Base-by-base conservation (phyloP, 2,888 invertebrate species). In the Limnephilus rhombicus region DNA sequence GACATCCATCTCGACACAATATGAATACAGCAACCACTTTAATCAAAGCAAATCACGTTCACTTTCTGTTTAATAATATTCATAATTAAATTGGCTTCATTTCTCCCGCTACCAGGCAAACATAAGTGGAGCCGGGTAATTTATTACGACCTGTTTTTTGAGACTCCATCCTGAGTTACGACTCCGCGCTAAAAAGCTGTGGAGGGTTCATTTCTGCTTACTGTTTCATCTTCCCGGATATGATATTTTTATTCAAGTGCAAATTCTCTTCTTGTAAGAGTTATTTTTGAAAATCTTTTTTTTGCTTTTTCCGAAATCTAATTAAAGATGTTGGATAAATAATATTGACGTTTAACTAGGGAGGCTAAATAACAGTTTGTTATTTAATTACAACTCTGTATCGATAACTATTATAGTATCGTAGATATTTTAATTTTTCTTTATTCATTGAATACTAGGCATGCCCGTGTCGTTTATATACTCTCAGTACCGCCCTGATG, bases 21-120 rank as follows among this genome's bases (percentile, higher is more conserved):
- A 68, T 68, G 68, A 68, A 68, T 68, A 68, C 68, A 68, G 68
- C 68, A n/a, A 68, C 68, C 68, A 68, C 68, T 68, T 68, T 68
- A 68, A 68, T 68, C 68, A 68, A 68, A 68, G 68, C 68, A 68
- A 68, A 68, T 68, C 68, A 68, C 68, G 24, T 68, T 68, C 68
- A 68, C 68, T 68, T 68, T 68, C 68, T 24, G 68, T 68, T 68
- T n/a, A 24, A 68, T 68, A 68, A 68, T 68, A 68, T 68, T 68
- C 68, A 68, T 68, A 68, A 68, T 24, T 68, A 68, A 68, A 68
- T 68, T 68, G 68, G 24, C 68, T 68, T 68, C 68, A 68, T 68
- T 68, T 68, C 68, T 68, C 68, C 68, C 68, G 68, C 68, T 68
- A 68, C 68, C 68, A 68, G 68, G 68, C 68, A 68, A 68, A 68